Evolutionary conservation across 2,797 vertebrate genomes (phyloP).

Genomic region (Pangasius sanitwongsei): DNA sequence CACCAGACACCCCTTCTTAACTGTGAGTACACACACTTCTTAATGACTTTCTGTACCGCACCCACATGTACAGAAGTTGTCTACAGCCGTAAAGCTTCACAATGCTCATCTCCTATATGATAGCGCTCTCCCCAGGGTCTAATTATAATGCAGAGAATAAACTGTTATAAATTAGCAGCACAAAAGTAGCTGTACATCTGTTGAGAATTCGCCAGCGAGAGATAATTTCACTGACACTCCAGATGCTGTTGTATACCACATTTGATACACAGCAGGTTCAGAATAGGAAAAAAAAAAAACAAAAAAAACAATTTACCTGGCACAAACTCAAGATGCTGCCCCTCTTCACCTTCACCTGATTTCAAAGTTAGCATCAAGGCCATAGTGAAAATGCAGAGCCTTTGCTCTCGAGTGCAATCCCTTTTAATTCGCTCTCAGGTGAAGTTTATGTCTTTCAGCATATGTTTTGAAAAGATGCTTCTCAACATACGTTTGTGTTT

Average conservation of each 20-base stretch:
- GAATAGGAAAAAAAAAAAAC: neutral
- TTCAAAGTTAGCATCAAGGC: constrained; percentile 59
- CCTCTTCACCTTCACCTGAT: constrained; percentile 60
- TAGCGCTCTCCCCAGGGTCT: constrained; percentile 56
- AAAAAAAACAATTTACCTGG: constrained; percentile 54
- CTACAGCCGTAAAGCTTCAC: constrained; percentile 40
- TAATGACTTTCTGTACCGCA: constrained; percentile 38
- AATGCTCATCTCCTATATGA: constrained; percentile 47
- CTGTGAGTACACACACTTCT: constrained; percentile 79
- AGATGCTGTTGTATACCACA: constrained; percentile 63
- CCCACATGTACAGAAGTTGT: constrained; percentile 21
- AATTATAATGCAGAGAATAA: constrained; percentile 64
- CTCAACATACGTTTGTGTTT: constrained; percentile 49
- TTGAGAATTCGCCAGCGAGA: constrained; percentile 59
- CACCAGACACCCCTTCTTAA: constrained; percentile 95
- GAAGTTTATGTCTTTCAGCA: constrained; percentile 46
- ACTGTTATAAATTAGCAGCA: constrained; percentile 62
- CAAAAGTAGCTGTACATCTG: constrained; percentile 61
- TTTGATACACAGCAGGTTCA: constrained; percentile 63
- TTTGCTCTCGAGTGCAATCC: constrained; percentile 25
- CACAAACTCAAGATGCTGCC: constrained; percentile 44
- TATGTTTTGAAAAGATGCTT: constrained; percentile 42
- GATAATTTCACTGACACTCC: constrained; percentile 66
- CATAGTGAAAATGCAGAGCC: constrained; percentile 14
- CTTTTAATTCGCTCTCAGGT: constrained; percentile 53